phyloP scores from a whole-genome alignment of 2,888 invertebrate species.

The Latheticus oryzae region DNA sequence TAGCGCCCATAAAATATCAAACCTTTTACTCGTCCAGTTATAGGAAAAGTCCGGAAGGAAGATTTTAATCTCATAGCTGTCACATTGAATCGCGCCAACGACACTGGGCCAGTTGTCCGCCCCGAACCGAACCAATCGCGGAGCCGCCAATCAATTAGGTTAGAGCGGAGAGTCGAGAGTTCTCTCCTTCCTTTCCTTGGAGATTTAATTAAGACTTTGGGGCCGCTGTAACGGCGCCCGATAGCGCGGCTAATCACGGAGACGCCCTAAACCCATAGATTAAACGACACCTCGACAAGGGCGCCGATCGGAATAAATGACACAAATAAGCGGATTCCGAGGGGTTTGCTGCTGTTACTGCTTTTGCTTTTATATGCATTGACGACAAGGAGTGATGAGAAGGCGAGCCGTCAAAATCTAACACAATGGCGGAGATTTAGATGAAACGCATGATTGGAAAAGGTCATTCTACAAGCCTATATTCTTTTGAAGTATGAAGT shows the following conservation, averaged over 20 bases:
- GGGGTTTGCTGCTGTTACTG: conserved; percentile 29
- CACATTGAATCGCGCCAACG: conserved; percentile 56
- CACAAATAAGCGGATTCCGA: conserved; percentile 34
- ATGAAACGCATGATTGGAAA: conserved; percentile 31
- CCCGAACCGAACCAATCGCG: conserved; percentile 53
- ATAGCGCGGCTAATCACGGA: conserved; percentile 59
- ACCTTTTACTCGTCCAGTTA: conserved; percentile 26
- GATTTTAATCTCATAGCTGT: conserved; percentile 60
- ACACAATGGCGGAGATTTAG: conserved; percentile 33
- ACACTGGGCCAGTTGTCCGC: conserved; percentile 51
- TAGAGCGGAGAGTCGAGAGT: conserved; percentile 55
- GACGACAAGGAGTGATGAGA: conserved; percentile 20
- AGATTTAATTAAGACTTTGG: conserved; percentile 64
- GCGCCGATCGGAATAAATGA: conserved; percentile 35
- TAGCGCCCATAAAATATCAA: conserved; percentile 36
- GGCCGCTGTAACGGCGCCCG: conserved; percentile 56
- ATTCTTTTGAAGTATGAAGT: conserved; percentile 22
- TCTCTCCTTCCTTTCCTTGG: conserved; percentile 53
- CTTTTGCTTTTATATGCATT: conserved; percentile 25
- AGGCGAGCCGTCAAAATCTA: conserved; percentile 29
- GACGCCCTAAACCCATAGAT: conserved; percentile 47
- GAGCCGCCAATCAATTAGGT: conserved; percentile 60
- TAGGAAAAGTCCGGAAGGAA: conserved; percentile 38
- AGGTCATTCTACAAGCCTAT: conserved; percentile 31
- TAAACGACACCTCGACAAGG: conserved; percentile 48